Conservation (phyloP, 2,113 vertebrate genomes). For the Zapus hudsonius region DNA sequence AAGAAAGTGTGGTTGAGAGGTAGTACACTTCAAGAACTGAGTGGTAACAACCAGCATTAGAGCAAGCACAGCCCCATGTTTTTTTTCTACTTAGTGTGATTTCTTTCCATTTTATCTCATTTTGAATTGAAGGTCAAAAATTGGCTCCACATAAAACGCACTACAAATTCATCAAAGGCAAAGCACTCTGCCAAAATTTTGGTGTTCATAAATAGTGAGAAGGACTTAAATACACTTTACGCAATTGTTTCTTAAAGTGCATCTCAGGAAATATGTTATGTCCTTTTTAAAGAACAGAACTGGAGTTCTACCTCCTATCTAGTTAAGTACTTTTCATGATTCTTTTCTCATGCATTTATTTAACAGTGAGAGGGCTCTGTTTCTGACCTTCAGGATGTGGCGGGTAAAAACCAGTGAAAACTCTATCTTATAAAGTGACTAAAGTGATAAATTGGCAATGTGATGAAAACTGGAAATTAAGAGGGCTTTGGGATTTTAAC, state of each 20-base stretch:
- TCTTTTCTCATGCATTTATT: conserved; percentile 7
- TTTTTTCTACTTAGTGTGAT: background rate
- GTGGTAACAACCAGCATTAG: background rate
- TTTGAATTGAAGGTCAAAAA: conserved; percentile 34
- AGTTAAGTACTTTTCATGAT: conserved; percentile 26
- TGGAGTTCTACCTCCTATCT: background rate
- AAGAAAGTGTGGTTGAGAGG: background rate
- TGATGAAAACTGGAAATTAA: background rate
- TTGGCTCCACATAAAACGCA: background rate
- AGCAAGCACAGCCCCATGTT: background rate
- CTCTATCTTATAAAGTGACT: conserved; percentile 24
- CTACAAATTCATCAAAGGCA: conserved; percentile 24
- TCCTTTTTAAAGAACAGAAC: background rate
- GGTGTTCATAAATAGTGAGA: conserved; percentile 40
- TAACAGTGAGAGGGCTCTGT: background rate
- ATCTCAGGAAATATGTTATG: background rate
- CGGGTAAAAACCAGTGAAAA: background rate
- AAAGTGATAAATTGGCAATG: background rate
- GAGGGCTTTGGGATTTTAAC: background rate
- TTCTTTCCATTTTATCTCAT: conserved; percentile 26
- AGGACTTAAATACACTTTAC: background rate
- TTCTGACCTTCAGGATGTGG: background rate
- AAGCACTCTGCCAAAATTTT: background rate
- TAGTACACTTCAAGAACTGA: background rate
- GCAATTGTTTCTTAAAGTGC: background rate